Percentiles rank a stretch among this genome's conserved stretches.
Conservation (phyloP, 2,113 vertebrate species). For the Antidorcas marsupialis region DNA sequence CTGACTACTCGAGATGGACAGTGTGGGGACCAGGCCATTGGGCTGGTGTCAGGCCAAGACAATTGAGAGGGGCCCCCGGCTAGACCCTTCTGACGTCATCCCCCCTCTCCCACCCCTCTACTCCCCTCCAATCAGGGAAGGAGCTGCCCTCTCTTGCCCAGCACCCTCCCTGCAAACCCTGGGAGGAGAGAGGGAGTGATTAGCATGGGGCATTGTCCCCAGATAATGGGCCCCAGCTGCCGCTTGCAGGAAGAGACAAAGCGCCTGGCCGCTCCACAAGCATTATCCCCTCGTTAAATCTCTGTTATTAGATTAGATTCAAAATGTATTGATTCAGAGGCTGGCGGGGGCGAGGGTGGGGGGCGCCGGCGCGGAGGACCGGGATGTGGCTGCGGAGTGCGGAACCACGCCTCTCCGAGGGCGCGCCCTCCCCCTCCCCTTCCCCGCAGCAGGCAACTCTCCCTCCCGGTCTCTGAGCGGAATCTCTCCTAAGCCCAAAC, state of each 20-base stretch:
- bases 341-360: slow-evolving; percentile 5
- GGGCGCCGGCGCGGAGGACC: slow-evolving; percentile 38
- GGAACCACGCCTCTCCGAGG: slow-evolving; percentile 19
- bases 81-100: background rate
- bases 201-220: slow-evolving; percentile 73
- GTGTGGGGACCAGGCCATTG: background rate
- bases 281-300: slow-evolving; percentile 86
- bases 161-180: slow-evolving; percentile 15
- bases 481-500: background rate
- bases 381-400: slow-evolving; percentile 61
- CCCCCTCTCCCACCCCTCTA: background rate
- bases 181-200: slow-evolving; percentile 45
- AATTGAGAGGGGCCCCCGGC: background rate
- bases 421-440: background rate
- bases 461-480: background rate
- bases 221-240: slow-evolving; percentile 76
- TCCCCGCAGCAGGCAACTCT: background rate
- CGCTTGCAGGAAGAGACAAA: slow-evolving; percentile 69
- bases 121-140: slow-evolving; percentile 32
- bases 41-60: background rate
- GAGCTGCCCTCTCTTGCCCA: slow-evolving; percentile 44
- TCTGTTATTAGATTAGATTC: slow-evolving; percentile 88
- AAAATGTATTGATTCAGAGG: slow-evolving; percentile 81
- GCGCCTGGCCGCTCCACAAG: slow-evolving; percentile 79
- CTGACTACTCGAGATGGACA: background rate